Percentiles rank a stretch among this genome's conserved stretches.
These are phyloP conservation scores for Lutraria lutraria DNA, from an alignment of 2,888 invertebrate species.

Conservation along the genomic window DNA sequence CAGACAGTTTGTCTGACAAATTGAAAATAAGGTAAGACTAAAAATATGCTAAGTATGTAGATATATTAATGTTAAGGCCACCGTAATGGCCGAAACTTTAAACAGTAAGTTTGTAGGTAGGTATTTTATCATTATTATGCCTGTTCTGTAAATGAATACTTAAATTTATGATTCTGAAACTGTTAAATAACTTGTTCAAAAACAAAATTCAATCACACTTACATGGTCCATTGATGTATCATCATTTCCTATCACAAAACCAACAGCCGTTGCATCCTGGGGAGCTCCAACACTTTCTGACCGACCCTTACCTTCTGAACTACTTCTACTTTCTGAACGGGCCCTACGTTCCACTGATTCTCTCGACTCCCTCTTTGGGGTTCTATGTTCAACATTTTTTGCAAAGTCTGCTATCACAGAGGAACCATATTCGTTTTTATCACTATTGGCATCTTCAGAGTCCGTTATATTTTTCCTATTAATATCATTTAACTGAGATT, in stretches of 20 bases:
- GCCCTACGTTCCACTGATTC: not conserved
- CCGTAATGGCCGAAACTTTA: too few species aligned
- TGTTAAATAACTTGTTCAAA: not conserved
- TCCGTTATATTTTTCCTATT: not conserved
- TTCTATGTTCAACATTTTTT: slow-evolving; percentile 38
- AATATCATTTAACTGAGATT: not conserved
- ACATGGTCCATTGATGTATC: slow-evolving; percentile 82
- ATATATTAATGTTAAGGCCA: too few species aligned
- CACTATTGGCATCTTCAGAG: not conserved
- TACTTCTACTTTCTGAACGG: slow-evolving; percentile 3
- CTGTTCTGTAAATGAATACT: too few species aligned
- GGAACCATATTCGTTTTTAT: slow-evolving; percentile 52
- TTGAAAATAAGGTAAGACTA: too few species aligned
- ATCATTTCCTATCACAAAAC: slow-evolving; percentile 90
- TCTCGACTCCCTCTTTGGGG: not conserved
- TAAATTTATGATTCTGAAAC: too few species aligned
- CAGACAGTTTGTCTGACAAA: too few species aligned
- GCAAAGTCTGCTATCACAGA: slow-evolving; percentile 68
- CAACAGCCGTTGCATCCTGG: slow-evolving; percentile 80
- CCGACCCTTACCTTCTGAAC: not conserved
- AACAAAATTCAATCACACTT: not conserved
- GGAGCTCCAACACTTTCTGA: not conserved
- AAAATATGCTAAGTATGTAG: too few species aligned
- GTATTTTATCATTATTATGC: too few species aligned
- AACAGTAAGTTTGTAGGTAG: too few species aligned